phyloP scores from a whole-genome alignment of 2,113 vertebrate species.

The Leuciscus idus region DNA sequence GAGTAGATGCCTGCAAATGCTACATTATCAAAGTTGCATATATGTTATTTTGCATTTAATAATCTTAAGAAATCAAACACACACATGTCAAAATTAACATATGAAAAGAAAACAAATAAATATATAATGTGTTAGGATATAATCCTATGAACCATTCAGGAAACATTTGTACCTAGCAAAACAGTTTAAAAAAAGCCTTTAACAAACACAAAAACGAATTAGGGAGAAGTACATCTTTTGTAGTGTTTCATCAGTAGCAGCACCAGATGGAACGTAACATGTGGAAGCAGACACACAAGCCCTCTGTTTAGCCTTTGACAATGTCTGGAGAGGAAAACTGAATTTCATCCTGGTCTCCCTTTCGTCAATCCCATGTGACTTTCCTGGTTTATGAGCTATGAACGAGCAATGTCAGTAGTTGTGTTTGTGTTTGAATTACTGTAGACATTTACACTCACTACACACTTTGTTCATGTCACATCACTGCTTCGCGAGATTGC shows the following conservation, averaged over 20 bases:
- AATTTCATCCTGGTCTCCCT: background rate
- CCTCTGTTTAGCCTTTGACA: slow-evolving; percentile 6
- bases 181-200: background rate
- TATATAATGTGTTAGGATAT: background rate
- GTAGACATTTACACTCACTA: slow-evolving; percentile 1
- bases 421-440: slow-evolving; percentile 29
- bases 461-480: background rate
- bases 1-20: slow-evolving; percentile 32
- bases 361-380: background rate
- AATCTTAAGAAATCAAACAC: background rate
- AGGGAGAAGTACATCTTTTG: background rate
- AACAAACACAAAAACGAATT: background rate
- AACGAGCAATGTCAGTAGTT: background rate
- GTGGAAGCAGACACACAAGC: background rate
- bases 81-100: background rate
- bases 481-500: background rate
- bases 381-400: background rate
- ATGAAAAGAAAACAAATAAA: background rate
- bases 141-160: background rate
- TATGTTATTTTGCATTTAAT: background rate
- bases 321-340: background rate
- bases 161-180: background rate
- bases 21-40: slow-evolving; percentile 33
- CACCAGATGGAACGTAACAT: slow-evolving; percentile 5
- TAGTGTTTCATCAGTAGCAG: slow-evolving; percentile 5